Percentiles rank a stretch among this genome's conserved stretches.
Conservation (phyloP, 2,113 vertebrate genomes). For the Scomber japonicus region DNA sequence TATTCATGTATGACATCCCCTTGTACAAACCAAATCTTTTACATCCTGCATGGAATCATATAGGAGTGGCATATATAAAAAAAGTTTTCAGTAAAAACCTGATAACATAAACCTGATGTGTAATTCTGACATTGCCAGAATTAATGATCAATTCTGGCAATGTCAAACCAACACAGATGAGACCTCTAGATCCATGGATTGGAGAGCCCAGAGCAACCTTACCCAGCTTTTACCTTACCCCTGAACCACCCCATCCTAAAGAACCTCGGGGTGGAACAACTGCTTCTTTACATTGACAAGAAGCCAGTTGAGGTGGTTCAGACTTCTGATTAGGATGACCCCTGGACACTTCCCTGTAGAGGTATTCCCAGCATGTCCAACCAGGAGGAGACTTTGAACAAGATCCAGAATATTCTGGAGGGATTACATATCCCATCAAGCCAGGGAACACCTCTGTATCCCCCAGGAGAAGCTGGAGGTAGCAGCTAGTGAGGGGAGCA, state of each 20-base stretch:
- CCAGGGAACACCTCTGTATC: neutral
- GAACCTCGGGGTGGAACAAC: neutral
- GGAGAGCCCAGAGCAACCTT: too few species aligned
- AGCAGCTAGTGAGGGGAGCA: neutral
- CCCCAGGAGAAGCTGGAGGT: too few species aligned
- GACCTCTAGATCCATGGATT: too few species aligned
- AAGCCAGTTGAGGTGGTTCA: neutral
- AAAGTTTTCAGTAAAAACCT: too few species aligned
- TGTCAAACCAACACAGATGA: too few species aligned
- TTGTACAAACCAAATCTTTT: neutral
- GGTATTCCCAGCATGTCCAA: neutral
- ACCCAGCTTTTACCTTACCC: too few species aligned
- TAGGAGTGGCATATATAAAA: neutral
- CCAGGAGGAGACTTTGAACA: too few species aligned
- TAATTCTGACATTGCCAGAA: too few species aligned
- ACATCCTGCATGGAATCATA: neutral
- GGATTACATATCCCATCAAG: neutral
- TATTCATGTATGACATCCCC: constrained; percentile 23
- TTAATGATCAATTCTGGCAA: too few species aligned
- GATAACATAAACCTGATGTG: too few species aligned
- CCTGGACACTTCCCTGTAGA: neutral
- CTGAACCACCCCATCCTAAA: too few species aligned
- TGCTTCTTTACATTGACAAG: neutral
- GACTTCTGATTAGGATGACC: neutral
- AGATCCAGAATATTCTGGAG: too few species aligned